Base-by-base conservation (phyloP, 2,888 invertebrate genomes). In the Stegophylla sp. region DNA sequence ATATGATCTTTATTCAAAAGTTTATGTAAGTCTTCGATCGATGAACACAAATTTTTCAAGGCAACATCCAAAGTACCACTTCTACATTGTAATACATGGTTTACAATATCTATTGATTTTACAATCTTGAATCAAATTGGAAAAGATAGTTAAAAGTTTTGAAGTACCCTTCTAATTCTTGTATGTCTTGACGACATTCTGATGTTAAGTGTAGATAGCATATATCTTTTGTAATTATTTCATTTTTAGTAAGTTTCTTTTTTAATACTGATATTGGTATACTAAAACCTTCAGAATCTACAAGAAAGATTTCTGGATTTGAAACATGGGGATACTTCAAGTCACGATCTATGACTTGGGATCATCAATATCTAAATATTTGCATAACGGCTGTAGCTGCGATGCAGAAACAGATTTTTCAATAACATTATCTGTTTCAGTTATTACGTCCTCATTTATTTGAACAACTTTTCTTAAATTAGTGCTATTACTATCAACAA, bases 41-140 rank as follows among this genome's bases (percentile, higher is more conserved):
- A 41, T 41, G 15, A n/a, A 34, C 41, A n/a, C 20, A 63, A 63
- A 41, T 63, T 63, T 63, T 63, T 63, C n/a, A 12, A 41, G 41
- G 41, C 63, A n/a, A 63, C 20, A 41, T 63, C 63, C 34, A 63
- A 26, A 34, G 63, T 63, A 26, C 20, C 63, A 34, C 34, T 41
- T 41, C n/a, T 34, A 41, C 34, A 34, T 67, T 77, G 69, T 34
- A 77, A 15, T 26, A 77, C 43, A n/a, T 53, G 41, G 59, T 79
- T 79, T 43, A 48, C 56, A 23, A 69, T 45, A 23, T 79, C 69
- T 43, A 69, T 69, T 51, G n/a, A n/a, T 17, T 43, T 79, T 69
- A 79, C 26, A 59, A 69, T 69, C 23, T 79, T 79, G 20, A 69
- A 79, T 69, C 69, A 69, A 79, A 79, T 69, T 3, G 41, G n/a